Percentiles rank a stretch among this genome's conserved stretches.
phyloP scores from a whole-genome alignment of 2,113 vertebrate species.

The Polypterus senegalus region DNA sequence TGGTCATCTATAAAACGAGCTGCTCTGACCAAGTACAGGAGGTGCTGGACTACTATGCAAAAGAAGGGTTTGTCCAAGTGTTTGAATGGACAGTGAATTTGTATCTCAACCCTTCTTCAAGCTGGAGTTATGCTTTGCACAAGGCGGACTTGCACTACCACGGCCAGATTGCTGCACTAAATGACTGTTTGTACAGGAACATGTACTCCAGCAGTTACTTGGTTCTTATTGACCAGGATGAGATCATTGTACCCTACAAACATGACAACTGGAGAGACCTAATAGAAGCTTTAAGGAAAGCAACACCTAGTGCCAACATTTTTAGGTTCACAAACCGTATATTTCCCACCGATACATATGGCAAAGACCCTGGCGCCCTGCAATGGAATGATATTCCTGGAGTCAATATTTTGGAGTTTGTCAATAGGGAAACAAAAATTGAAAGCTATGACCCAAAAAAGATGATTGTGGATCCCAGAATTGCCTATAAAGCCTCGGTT shows the following conservation, averaged over 20 bases:
- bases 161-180: constrained; percentile 31
- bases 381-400: constrained; percentile 1
- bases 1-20: constrained; percentile 38
- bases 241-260: constrained; percentile 30
- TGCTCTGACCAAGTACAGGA: constrained; percentile 32
- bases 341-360: constrained; percentile 7
- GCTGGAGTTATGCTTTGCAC: constrained; percentile 18
- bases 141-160: constrained; percentile 23
- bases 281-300: constrained; percentile 11
- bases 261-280: constrained; percentile 28
- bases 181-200: constrained; percentile 32
- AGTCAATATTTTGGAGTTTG: constrained; percentile 1
- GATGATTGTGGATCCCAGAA: constrained; percentile 35
- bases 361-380: not conserved
- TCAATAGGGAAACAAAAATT: constrained; percentile 9
- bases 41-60: constrained; percentile 31
- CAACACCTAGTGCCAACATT: not conserved
- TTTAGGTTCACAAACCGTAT: constrained; percentile 14
- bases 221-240: constrained; percentile 33
- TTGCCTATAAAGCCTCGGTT: constrained; percentile 37
- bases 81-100: constrained; percentile 35
- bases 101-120: constrained; percentile 20
- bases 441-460: constrained; percentile 25
- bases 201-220: constrained; percentile 32
- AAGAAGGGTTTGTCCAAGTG: constrained; percentile 28